Evolutionary conservation across 2,797 vertebrate species (phyloP).

Genomic region (Acestrorhynchus altus): DNA sequence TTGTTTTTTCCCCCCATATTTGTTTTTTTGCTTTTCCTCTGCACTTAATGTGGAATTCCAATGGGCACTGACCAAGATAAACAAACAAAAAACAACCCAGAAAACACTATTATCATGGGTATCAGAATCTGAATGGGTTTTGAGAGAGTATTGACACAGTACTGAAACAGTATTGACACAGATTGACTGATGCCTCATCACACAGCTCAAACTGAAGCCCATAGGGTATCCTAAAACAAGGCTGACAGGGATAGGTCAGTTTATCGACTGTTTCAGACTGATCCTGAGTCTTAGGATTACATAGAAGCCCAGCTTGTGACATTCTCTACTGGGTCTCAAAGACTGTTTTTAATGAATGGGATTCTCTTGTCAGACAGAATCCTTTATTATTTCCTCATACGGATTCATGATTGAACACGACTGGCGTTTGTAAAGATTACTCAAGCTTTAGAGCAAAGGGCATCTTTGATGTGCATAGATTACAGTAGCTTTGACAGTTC

Average conservation of each 20-base stretch:
- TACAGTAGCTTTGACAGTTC: slow-evolving; percentile 31
- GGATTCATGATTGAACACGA: slow-evolving; percentile 42
- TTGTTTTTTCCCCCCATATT: slow-evolving; percentile 6
- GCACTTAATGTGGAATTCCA: slow-evolving; percentile 34
- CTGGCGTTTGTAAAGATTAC: slow-evolving; percentile 49
- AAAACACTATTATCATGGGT: not conserved
- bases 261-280: slow-evolving; percentile 31
- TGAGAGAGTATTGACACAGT: not conserved
- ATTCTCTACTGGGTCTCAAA: slow-evolving; percentile 24
- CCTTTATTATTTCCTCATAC: slow-evolving; percentile 37
- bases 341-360: slow-evolving; percentile 36
- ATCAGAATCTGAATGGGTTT: not conserved
- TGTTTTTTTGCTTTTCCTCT: slow-evolving; percentile 28
- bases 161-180: not conserved
- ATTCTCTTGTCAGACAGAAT: slow-evolving; percentile 32
- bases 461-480: slow-evolving; percentile 53
- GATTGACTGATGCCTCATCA: slow-evolving; percentile 16
- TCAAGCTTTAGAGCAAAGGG: slow-evolving; percentile 46
- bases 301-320: slow-evolving; percentile 37
- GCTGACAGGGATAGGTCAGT: slow-evolving; percentile 19
- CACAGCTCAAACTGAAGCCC: not conserved
- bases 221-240: slow-evolving; percentile 17
- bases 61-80: slow-evolving; percentile 37
- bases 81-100: not conserved
- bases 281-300: slow-evolving; percentile 40